Percentiles rank a stretch among this genome's conserved stretches.
Evolutionary conservation across 2,797 vertebrate species (phyloP).

Genomic region (Phrynocephalus vlangalii): DNA sequence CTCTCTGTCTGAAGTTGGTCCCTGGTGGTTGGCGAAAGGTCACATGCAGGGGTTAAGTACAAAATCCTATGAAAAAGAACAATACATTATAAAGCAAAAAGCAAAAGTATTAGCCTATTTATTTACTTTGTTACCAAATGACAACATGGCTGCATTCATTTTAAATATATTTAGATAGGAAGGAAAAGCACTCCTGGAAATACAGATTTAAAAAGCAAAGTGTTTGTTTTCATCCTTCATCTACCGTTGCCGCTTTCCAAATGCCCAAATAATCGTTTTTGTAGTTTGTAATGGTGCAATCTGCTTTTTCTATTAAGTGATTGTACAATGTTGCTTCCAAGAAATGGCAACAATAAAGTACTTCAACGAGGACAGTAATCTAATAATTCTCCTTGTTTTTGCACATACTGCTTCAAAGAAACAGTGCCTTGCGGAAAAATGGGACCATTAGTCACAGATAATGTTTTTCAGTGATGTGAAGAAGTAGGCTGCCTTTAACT

Average conservation of each 20-base stretch:
- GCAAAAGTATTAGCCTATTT: background rate
- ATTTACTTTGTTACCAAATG: background rate
- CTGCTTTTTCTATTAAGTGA: conserved; percentile 12
- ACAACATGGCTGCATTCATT: background rate
- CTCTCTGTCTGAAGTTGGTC: background rate
- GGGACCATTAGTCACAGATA: conserved; percentile 5
- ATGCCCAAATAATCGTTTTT: background rate
- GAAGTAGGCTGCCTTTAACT: background rate
- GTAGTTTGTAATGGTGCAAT: background rate
- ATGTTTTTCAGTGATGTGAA: background rate
- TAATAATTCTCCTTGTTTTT: background rate
- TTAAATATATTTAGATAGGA: background rate
- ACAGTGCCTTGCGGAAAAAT: conserved; percentile 1
- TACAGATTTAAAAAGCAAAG: too few relatives aligned
- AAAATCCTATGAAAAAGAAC: background rate
- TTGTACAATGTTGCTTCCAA: conserved; percentile 15
- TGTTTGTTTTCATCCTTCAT: background rate
- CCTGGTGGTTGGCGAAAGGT: background rate
- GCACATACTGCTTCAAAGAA: conserved; percentile 9
- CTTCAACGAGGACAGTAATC: background rate
- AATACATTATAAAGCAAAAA: background rate
- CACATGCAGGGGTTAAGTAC: background rate
- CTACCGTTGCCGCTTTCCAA: background rate
- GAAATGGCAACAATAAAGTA: conserved; percentile 24
- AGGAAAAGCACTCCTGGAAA: background rate